A percentile compares a stretch with the other conserved stretches of the same genome.
phyloP scores from a whole-genome alignment of 2,113 vertebrate genomes.

The Hipposideros armiger region DNA sequence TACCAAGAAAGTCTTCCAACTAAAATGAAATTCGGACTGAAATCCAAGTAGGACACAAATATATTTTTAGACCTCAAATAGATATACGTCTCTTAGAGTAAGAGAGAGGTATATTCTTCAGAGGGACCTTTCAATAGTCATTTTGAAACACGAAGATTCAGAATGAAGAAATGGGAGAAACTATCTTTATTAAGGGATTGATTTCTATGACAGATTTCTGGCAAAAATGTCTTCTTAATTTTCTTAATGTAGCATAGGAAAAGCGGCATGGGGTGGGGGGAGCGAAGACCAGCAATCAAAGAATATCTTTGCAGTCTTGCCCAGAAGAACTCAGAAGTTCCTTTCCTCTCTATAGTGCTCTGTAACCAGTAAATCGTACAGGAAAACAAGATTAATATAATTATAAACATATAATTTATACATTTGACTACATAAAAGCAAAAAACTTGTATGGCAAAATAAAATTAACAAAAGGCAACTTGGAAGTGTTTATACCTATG shows the following conservation, averaged over 20 bases:
- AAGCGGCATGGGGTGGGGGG: not conserved
- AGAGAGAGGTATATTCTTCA: not conserved
- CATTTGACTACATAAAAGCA: conserved; percentile 3
- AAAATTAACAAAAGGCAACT: not conserved
- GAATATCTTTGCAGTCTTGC: not conserved
- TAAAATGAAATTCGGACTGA: conserved; percentile 35
- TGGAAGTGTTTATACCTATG: not conserved
- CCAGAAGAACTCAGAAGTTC: not conserved
- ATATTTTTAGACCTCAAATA: not conserved
- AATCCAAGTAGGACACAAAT: not conserved
- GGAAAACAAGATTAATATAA: not conserved
- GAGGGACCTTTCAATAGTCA: not conserved
- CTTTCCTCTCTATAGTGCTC: not conserved
- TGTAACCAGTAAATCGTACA: not conserved
- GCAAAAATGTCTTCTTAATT: not conserved
- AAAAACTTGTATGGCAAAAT: not conserved
- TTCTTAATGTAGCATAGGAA: not conserved
- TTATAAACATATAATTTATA: not conserved
- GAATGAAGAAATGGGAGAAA: not conserved
- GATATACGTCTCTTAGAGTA: not conserved
- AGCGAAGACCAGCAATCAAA: not conserved
- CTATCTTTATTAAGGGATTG: not conserved
- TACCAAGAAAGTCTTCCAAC: not conserved
- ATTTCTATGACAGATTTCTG: not conserved
- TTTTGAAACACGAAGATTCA: not conserved